A percentile compares a stretch with the other conserved stretches of the same genome.
Conservation (phyloP, 1,140 invertebrate species). For the Campoletis sonorensis region DNA sequence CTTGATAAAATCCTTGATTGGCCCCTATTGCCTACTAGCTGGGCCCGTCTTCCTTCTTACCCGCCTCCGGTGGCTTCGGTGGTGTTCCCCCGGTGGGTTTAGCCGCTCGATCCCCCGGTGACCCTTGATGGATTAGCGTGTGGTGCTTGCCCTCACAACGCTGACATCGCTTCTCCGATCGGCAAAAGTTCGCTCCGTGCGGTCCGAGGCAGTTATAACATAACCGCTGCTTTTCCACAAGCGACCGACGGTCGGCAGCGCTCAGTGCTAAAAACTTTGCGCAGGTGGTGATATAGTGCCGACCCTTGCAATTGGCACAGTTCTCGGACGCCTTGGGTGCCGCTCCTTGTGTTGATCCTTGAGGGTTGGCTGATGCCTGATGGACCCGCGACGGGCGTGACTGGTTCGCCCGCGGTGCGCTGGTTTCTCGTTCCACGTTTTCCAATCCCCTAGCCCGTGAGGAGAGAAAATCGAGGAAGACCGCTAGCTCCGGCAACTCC, state of each 20-base stretch:
- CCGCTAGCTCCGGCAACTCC: background rate
- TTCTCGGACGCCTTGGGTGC: background rate
- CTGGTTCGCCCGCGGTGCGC: too few relatives aligned
- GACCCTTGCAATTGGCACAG: background rate
- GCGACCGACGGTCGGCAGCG: background rate
- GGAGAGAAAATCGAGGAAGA: background rate
- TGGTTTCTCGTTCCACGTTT: background rate
- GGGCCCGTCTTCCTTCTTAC: too few relatives aligned
- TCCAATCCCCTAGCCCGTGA: background rate
- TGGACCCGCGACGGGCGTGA: too few relatives aligned
- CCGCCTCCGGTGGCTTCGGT: too few relatives aligned
- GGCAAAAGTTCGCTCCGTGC: background rate
- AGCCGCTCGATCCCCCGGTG: too few relatives aligned
- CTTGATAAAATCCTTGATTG: background rate
- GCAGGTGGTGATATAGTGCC: background rate
- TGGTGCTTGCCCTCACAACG: background rate
- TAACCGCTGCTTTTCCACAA: background rate
- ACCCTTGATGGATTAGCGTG: background rate
- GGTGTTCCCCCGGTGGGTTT: too few relatives aligned
- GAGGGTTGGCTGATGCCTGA: background rate
- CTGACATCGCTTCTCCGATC: background rate
- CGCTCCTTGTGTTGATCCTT: background rate
- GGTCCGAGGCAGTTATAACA: constrained; percentile 29
- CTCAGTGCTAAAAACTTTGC: background rate
- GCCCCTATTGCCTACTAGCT: background rate